Evolutionary conservation across 2,888 invertebrate species (phyloP).

Genomic region (Carcina quercana): DNA sequence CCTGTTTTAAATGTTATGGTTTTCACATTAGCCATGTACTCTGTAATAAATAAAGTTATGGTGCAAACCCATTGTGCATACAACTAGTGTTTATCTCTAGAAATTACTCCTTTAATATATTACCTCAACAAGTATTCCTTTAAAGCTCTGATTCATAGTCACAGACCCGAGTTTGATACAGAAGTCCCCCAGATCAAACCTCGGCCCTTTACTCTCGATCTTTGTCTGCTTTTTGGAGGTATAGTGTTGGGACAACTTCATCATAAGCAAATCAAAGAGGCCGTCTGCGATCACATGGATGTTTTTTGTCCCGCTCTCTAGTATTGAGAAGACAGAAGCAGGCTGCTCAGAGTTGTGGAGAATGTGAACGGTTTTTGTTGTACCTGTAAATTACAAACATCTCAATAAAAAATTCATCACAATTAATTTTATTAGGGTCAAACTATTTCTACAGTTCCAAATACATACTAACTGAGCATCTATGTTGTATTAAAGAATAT

Average conservation of each 20-base stretch:
- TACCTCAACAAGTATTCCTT: conserved; percentile 94
- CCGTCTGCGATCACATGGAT: conserved; percentile 93
- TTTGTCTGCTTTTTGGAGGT: conserved; percentile 92
- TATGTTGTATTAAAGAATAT: too few relatives aligned
- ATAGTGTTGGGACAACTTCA: conserved; percentile 91
- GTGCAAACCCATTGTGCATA: not conserved
- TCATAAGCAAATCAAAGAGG: conserved; percentile 91
- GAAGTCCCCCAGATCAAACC: conserved; percentile 93
- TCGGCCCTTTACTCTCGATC: conserved; percentile 91
- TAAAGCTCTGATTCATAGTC: conserved; percentile 93
- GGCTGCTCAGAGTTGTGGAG: conserved; percentile 97
- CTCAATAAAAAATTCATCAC: too few relatives aligned
- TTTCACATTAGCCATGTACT: too few relatives aligned
- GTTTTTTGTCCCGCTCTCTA: conserved; percentile 90
- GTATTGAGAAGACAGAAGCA: conserved; percentile 92
- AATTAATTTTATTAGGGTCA: too few relatives aligned
- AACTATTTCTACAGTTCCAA: too few relatives aligned
- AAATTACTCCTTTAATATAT: conserved; percentile 20
- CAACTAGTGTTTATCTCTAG: not conserved
- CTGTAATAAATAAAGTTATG: not conserved
- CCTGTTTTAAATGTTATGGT: too few relatives aligned
- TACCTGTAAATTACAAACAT: too few relatives aligned
- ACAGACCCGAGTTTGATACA: conserved; percentile 95
- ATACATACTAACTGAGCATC: too few relatives aligned
- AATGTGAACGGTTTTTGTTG: conserved; percentile 90